A percentile compares a stretch with the other conserved stretches of the same genome.
phyloP scores from a whole-genome alignment of 2,888 invertebrate genomes.

The Trichogramma dendrolimi region DNA sequence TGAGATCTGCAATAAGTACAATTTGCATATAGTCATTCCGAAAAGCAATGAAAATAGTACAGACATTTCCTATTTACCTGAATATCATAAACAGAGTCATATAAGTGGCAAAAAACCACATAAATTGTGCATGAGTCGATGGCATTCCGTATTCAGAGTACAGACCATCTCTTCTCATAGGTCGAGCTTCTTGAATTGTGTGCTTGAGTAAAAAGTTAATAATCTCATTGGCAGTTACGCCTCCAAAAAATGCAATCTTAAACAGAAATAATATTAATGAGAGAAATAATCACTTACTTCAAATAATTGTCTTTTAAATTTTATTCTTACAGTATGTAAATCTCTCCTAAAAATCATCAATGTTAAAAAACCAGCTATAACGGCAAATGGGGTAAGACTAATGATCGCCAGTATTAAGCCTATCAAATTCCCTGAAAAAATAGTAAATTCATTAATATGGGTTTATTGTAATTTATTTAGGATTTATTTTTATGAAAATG shows the following conservation, averaged over 20 bases:
- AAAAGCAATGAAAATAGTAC: constrained; percentile 3
- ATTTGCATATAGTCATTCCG: background rate
- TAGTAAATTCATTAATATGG: constrained; percentile 7
- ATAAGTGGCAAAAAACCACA: constrained; percentile 87
- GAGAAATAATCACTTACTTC: background rate
- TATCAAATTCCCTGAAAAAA: constrained; percentile 70
- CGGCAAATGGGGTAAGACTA: constrained; percentile 79
- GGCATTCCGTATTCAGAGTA: constrained; percentile 86
- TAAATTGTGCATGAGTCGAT: constrained; percentile 85
- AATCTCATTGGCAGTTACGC: constrained; percentile 72
- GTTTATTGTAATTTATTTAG: background rate
- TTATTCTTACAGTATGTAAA: constrained; percentile 76
- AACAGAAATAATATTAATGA: constrained; percentile 36
- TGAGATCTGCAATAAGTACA: constrained; percentile 63
- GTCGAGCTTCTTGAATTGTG: constrained; percentile 75
- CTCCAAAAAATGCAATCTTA: constrained; percentile 81
- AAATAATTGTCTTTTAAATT: constrained; percentile 3
- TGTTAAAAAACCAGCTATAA: constrained; percentile 76
- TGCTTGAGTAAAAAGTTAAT: constrained; percentile 79
- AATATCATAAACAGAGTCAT: constrained; percentile 79
- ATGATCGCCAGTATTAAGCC: constrained; percentile 78
- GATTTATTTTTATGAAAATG: background rate
- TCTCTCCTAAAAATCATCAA: constrained; percentile 84
- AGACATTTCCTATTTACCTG: constrained; percentile 59
- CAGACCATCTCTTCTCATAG: constrained; percentile 63